Percentiles rank a stretch among this genome's conserved stretches.
phyloP scores from a whole-genome alignment of 2,888 invertebrate genomes.

The Cyclophora punctaria region DNA sequence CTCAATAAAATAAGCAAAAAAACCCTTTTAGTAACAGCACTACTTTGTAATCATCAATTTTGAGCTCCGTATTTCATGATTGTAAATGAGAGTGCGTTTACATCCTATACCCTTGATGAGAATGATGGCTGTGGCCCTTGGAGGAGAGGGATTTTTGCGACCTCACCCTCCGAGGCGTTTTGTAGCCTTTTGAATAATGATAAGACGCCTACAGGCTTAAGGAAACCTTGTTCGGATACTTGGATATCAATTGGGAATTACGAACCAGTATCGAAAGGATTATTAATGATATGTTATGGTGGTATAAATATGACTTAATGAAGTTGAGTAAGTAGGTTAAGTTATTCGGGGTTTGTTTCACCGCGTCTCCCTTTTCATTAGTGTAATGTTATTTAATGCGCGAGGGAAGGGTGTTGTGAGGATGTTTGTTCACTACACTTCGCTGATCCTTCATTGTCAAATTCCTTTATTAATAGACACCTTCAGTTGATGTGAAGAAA shows the following conservation, averaged over 20 bases:
- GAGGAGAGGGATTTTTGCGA: conserved; percentile 25
- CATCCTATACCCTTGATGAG: conserved; percentile 24
- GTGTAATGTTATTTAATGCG: no score
- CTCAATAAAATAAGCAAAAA: no score
- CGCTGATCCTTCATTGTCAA: no score
- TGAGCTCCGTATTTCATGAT: conserved; percentile 17
- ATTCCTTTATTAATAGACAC: no score
- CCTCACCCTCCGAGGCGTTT: conserved; percentile 15
- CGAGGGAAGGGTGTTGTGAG: no score
- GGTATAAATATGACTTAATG: no score
- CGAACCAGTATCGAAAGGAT: background rate
- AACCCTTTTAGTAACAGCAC: background rate
- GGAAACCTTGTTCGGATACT: conserved; percentile 1
- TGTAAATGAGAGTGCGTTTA: conserved; percentile 30
- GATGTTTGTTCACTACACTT: no score
- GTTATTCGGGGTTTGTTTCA: no score
- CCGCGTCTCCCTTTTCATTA: no score
- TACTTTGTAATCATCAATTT: background rate
- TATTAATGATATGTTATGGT: background rate
- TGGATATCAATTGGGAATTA: background rate
- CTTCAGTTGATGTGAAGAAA: no score
- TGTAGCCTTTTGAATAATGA: conserved; percentile 33
- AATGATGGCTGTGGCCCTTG: conserved; percentile 22
- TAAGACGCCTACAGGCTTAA: conserved; percentile 10
- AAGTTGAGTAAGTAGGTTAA: no score